Base-by-base conservation (phyloP, 2,888 invertebrate species). In the Scotopteryx bipunctaria region DNA sequence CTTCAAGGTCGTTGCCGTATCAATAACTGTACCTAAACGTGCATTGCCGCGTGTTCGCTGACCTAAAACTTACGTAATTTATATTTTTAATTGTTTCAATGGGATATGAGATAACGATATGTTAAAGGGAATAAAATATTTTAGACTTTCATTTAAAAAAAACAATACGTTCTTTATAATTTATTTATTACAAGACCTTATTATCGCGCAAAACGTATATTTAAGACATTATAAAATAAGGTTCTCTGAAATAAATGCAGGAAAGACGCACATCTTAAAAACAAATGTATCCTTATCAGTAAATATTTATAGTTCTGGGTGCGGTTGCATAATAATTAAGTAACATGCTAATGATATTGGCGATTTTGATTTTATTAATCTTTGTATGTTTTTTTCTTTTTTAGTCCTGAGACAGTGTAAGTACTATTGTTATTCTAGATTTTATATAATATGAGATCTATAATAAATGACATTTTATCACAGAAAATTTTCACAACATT, bases 1-100 rank as follows among this genome's bases (percentile, higher is more conserved):
- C 37, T 9, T 46, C 42, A 52, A 52, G 45, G 46, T 46, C 45
- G 42, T 52, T 52, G 52, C 41, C 52, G 35, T 46, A 27, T 37
- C 45, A 41, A 43, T 53, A 53, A 53, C 52, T 42, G 52, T 53
- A 51, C 6, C 35, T 45, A 21, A 44, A 23, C 43, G 44, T 45
- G 21, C 46, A 21, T 29, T 41, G 36, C 41, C 27, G 36, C 35
- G 31, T 37, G 41, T 36, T 45, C 31, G 40, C 31, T 9, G 14
- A 46, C 11, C 23, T 32, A 25, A 19, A 16, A n/a, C n/a, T n/a
- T n/a, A n/a, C n/a, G n/a, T 19, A 17, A 6, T 23, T 6, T 32
- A 5, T 5, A 21, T 32, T 29, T 5, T 19, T 5, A 27, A 27
- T 27, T 27, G 27, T 9, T 11, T 27, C 11, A 27, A 27, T 5